Base-by-base conservation (phyloP, 2,797 vertebrate genomes). In the Esox lucius region DNA sequence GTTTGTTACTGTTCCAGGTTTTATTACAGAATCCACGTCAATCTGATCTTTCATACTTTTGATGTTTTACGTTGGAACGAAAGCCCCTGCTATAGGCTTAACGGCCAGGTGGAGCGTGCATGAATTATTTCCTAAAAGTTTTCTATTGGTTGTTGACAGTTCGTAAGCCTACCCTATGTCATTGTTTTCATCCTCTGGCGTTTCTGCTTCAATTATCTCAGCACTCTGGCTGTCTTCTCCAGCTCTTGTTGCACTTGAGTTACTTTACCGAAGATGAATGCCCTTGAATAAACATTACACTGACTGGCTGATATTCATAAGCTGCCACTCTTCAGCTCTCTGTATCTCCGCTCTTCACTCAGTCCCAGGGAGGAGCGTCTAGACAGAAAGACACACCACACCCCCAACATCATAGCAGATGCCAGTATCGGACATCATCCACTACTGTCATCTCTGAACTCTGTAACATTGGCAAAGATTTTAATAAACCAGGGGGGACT, bases 261-360 rank as follows among this genome's bases (percentile, higher is more conserved):
- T 78, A 65, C 72, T 72, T 73, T 70, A 67, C 69, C 65, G 74
- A 61, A 48, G 19, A 48, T 51, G 33, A 75, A 73, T 73, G 78
- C 70, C 78, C 70, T 80, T 80, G 73, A 35, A 64, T 73, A 73
- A 74, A 75, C 75, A 72, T 79, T 70, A 66, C 59, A 28, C 53
- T 28, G 77, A 68, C 53, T 59, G 56, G 56, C 28, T 78, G 49
- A 85, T 62, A 80, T 51, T 80, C 48, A 78, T 75, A 75, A 73
- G 70, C 76, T 48, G 71, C 74, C 28, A 53, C 68, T 73, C 73
- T 72, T 81, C 71, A 69, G 74, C 68, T 64, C 48, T 64, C 79
- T 71, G 46, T 70, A 31, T 69, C 73, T 56, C 22, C 11, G 22
- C 31, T 31, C 42, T 61, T 42, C 68, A 35, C 61, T 26, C 17